Conservation (phyloP, 2,113 vertebrate species). For the Hiodon tergisus region DNA sequence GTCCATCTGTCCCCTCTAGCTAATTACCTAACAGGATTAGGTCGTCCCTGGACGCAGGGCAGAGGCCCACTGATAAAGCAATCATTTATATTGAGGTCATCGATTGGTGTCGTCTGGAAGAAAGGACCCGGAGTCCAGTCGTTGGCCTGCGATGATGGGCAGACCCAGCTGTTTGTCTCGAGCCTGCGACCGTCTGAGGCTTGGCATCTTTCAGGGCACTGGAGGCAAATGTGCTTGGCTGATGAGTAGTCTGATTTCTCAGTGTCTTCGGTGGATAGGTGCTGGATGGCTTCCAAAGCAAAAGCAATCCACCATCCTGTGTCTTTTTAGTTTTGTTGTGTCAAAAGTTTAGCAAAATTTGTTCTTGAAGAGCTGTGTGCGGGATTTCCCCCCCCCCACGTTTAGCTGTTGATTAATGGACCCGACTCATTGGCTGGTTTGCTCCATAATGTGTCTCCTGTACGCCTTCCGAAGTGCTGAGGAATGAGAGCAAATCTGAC, state of each 20-base stretch:
- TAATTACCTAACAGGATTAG: conserved; percentile 19
- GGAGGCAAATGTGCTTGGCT: background rate
- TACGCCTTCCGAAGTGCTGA: background rate
- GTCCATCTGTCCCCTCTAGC: conserved; percentile 12
- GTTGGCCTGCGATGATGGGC: background rate
- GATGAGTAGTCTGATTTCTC: background rate
- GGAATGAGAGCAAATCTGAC: background rate
- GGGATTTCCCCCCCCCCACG: too few relatives aligned
- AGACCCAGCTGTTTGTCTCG: too few relatives aligned
- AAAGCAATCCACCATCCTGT: too few relatives aligned
- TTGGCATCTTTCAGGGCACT: too few relatives aligned
- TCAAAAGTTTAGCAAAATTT: background rate
- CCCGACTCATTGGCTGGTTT: background rate
- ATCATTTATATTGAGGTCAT: conserved; percentile 1
- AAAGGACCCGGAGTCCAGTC: background rate
- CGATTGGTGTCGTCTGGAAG: background rate
- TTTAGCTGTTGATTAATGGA: background rate
- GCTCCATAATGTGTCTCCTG: background rate
- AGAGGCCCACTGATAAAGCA: background rate
- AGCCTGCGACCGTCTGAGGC: background rate
- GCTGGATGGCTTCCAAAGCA: too few relatives aligned
- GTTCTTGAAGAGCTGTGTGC: background rate
- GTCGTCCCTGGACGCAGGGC: background rate
- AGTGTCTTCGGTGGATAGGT: background rate
- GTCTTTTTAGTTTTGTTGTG: background rate